Base-by-base conservation (phyloP, 2,113 vertebrate species). In the Pardalotus punctatus region DNA sequence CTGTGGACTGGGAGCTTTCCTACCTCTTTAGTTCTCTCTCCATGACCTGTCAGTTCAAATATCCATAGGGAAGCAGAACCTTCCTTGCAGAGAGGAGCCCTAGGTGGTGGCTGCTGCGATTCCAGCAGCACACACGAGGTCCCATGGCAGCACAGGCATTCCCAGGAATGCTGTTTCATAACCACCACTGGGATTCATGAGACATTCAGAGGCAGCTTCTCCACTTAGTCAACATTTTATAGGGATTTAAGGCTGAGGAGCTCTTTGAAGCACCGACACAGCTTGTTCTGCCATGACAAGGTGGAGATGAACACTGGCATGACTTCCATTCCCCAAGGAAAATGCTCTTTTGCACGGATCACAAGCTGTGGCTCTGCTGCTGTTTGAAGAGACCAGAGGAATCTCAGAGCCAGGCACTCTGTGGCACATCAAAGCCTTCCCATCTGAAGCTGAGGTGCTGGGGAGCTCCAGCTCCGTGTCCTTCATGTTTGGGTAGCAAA, bases 71-170 rank as follows among this genome's bases (percentile, higher is more conserved):
- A 40, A 56, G 73, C 2, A 2, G 51, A 54, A 62, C 13, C 7
- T 35, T 28, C 58, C 10, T 29, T 13, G 45, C 0, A 0, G n/a
- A 17, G 80, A 18, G 67, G 80, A 72, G 58, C 86, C 2, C 0
- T 16, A 19, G 0, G 1, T 0, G 0, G 57, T 3, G 64, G 5
- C 47, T 1, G 3, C 14, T 3, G 14, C 0, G 0, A 13, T 51
- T 31, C 58, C 38, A 10, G 6, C 0, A 0, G 33, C n/a, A 12
- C 1, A 0, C 0, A 0, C 5, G 21, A 65, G 28, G 40, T 58
- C 62, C 58, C 0, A 0, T 15, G 54, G 19, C 7, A 3, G 65
- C 6, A 0, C 4, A 64, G 36, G n/a, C 28, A 5, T 27, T 50
- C 2, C 0, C 77, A 70, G 45, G 38, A 80, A 35, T 33, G 45